Conservation (phyloP, 2,888 invertebrate species). For the Arge pagana region DNA sequence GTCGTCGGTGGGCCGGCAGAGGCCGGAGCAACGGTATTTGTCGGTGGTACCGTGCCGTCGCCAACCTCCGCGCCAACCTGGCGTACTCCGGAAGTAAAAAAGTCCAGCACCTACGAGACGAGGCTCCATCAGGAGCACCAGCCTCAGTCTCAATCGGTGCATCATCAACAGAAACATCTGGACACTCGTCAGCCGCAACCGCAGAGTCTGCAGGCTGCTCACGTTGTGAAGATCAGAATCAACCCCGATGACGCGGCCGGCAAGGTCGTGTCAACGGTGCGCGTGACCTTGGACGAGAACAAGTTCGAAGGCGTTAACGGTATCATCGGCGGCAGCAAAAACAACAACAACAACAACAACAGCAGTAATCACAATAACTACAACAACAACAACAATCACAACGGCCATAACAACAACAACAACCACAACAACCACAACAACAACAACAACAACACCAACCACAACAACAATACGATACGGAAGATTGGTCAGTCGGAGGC, state of each 20-base stretch:
- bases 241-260: constrained; percentile 64
- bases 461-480: constrained; percentile 33
- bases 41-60: constrained; percentile 43
- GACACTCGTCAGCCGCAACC: constrained; percentile 5
- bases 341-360: constrained; percentile 55
- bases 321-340: constrained; percentile 36
- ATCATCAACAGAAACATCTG: constrained; percentile 1
- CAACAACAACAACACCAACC: constrained; percentile 23
- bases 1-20: constrained; percentile 39
- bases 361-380: constrained; percentile 3
- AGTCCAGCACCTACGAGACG: constrained; percentile 41
- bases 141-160: constrained; percentile 30
- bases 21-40: constrained; percentile 61
- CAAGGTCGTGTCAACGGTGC: constrained; percentile 47
- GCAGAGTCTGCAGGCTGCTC: constrained; percentile 47
- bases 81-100: constrained; percentile 49
- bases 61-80: constrained; percentile 50
- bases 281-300: constrained; percentile 41
- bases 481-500: constrained; percentile 23
- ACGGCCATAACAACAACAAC: constrained; percentile 7
- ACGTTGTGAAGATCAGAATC: constrained; percentile 75
- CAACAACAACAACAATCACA: constrained; percentile 17
- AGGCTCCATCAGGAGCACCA: constrained; percentile 51
- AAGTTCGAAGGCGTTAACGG: constrained; percentile 11
- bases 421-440: constrained; percentile 21